These are phyloP conservation scores for Arctocebus calabarensis DNA, from an alignment of 2,797 vertebrate species.

Conservation along the genomic window DNA sequence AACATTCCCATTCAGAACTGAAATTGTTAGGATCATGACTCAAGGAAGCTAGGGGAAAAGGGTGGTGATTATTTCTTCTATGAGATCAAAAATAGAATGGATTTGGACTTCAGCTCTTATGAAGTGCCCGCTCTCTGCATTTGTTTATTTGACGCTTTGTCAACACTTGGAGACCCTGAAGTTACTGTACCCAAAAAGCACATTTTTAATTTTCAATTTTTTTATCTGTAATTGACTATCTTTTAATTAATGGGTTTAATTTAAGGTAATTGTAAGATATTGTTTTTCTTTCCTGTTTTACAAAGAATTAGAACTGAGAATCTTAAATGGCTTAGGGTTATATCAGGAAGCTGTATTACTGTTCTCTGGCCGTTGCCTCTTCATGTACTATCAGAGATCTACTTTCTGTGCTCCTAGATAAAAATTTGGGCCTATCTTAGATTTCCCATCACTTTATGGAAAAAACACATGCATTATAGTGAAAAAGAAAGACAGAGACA, in stretches of 20 bases:
- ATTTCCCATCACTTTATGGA: constrained; percentile 12
- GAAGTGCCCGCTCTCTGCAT: not conserved
- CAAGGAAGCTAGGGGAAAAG: not conserved
- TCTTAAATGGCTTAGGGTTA: not conserved
- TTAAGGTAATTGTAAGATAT: constrained; percentile 9
- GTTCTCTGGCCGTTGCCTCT: not conserved
- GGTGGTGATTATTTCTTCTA: not conserved
- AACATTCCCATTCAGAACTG: not conserved
- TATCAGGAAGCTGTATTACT: not conserved
- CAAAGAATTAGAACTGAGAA: constrained; percentile 4
- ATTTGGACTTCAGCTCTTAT: not conserved
- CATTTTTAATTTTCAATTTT: constrained; percentile 22
- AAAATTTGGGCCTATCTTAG: not conserved
- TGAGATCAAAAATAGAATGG: not conserved
- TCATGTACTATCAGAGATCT: not conserved
- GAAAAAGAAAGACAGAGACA: not conserved
- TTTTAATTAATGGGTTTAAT: constrained; percentile 26
- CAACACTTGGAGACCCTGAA: not conserved
- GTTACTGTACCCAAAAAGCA: not conserved
- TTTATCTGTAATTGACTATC: constrained; percentile 27
- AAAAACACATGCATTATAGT: not conserved
- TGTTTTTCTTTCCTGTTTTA: not conserved
- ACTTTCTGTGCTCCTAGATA: not conserved
- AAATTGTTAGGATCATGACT: not conserved
- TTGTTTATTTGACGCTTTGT: not conserved